Percentiles rank a stretch among this genome's conserved stretches.
phyloP scores from a whole-genome alignment of 1,140 invertebrate genomes.

The Hylaeus volcanicus region DNA sequence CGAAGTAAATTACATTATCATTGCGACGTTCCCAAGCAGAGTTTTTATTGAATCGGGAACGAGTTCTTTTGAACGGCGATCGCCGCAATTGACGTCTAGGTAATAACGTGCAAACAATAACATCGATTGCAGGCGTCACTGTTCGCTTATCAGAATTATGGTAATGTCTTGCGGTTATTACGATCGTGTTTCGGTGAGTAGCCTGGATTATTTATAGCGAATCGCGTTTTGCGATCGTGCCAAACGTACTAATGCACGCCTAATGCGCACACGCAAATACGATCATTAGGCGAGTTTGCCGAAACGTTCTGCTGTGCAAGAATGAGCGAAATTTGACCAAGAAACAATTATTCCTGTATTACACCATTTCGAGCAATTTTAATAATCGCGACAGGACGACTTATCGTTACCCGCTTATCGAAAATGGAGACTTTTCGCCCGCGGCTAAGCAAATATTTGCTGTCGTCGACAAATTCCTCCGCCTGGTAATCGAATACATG shows the following conservation, averaged over 20 bases:
- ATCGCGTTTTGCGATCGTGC: constrained; percentile 55
- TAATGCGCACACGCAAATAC: constrained; percentile 61
- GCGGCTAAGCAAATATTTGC: too few relatives aligned
- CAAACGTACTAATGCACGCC: constrained; percentile 57
- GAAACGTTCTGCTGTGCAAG: neutral
- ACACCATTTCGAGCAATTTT: neutral
- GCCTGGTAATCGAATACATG: neutral
- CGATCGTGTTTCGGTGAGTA: constrained; percentile 48
- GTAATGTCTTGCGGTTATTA: constrained; percentile 61
- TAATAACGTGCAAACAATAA: constrained; percentile 44
- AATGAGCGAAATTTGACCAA: neutral
- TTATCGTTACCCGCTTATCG: too few relatives aligned
- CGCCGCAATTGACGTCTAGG: constrained; percentile 18
- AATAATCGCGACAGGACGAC: too few relatives aligned
- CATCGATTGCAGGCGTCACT: constrained; percentile 60
- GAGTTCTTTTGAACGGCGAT: neutral
- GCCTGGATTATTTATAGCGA: constrained; percentile 64
- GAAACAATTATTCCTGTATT: neutral
- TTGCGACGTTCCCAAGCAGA: neutral
- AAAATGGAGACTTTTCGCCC: too few relatives aligned
- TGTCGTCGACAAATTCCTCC: neutral
- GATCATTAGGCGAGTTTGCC: constrained; percentile 57
- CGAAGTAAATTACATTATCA: too few relatives aligned
- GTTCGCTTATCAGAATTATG: constrained; percentile 65
- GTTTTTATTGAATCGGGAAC: neutral